Evolutionary conservation across 2,113 vertebrate genomes (phyloP).

Genomic region (Myiagra hebetior): DNA sequence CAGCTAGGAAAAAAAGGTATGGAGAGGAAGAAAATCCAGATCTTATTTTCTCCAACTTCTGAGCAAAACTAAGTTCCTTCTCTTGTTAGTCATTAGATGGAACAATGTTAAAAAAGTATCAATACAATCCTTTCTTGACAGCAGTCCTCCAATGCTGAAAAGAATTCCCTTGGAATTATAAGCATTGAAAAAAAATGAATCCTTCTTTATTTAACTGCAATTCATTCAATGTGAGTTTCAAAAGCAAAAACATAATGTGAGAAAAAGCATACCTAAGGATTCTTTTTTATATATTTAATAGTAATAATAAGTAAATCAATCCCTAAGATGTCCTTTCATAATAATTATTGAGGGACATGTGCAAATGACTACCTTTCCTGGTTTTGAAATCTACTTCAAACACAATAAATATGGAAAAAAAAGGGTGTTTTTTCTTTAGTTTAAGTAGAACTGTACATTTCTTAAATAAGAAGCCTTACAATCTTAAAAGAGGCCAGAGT

Average conservation of each 20-base stretch:
- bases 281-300: not conserved
- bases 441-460: not conserved
- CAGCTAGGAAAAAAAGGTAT: not conserved
- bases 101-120: not conserved
- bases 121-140: not conserved
- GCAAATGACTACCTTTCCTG: not conserved
- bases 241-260: not conserved
- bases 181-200: not conserved
- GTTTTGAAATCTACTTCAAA: not conserved
- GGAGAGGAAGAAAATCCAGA: not conserved
- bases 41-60: not conserved
- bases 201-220: not conserved
- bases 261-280: not conserved
- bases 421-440: fast-evolving
- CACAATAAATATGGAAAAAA: not conserved
- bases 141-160: not conserved
- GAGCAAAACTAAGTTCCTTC: not conserved
- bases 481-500: not conserved
- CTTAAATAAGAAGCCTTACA: not conserved
- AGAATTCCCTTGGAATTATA: not conserved
- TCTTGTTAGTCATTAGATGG: not conserved
- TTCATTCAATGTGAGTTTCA: not conserved
- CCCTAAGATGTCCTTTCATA: not conserved
- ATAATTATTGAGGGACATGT: not conserved
- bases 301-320: not conserved